Conservation (phyloP, 1,140 invertebrate species). For the Micrasema longulum region DNA sequence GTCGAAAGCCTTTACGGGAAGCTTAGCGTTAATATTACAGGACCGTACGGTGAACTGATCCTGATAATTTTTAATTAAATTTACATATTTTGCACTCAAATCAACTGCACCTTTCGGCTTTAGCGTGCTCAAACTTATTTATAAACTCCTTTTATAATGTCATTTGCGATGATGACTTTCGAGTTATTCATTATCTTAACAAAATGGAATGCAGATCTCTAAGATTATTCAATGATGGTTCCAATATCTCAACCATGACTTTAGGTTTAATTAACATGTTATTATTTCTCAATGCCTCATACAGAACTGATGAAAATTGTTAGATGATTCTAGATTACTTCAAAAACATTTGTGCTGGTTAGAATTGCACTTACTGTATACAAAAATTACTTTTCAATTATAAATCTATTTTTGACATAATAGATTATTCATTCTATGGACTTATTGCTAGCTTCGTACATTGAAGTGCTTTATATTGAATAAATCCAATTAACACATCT, state of each 20-base stretch:
- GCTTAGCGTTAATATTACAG: conserved; percentile 49
- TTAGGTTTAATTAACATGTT: conserved; percentile 51
- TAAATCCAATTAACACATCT: conserved; percentile 57
- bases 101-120: conserved; percentile 56
- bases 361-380: conserved; percentile 43
- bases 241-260: conserved; percentile 51
- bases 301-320: conserved; percentile 53
- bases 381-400: conserved; percentile 48
- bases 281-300: conserved; percentile 46
- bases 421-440: conserved; percentile 44
- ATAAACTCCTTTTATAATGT: conserved; percentile 53
- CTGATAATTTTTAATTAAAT: conserved; percentile 54
- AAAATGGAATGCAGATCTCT: conserved; percentile 50
- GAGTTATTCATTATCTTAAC: conserved; percentile 49
- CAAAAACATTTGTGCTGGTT: conserved; percentile 57
- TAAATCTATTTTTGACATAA: conserved; percentile 48
- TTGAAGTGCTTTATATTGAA: conserved; percentile 54
- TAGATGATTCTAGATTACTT: conserved; percentile 59
- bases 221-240: conserved; percentile 46
- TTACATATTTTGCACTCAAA: conserved; percentile 55
- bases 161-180: conserved; percentile 47
- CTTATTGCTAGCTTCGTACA: conserved; percentile 49
- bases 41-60: conserved; percentile 54
- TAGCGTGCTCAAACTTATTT: conserved; percentile 56
- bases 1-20: conserved; percentile 55